phyloP scores from a whole-genome alignment of 2,888 invertebrate species.

The Amaurobius ferox region DNA sequence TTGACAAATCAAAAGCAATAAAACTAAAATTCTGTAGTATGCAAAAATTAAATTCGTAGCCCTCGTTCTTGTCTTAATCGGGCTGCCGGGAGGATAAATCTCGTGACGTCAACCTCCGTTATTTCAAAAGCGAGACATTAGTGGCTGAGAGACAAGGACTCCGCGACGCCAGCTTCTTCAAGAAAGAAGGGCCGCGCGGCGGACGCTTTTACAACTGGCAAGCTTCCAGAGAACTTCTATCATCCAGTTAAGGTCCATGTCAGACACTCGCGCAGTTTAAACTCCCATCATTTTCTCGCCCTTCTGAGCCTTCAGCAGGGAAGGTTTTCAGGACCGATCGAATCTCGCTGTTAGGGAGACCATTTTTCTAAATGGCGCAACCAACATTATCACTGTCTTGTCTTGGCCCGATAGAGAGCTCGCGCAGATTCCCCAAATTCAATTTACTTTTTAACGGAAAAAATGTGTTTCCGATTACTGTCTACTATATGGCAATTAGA shows the following conservation, averaged over 20 bases:
- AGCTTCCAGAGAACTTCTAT: slow-evolving; percentile 68
- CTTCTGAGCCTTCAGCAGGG: slow-evolving; percentile 38
- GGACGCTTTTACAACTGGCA: slow-evolving; percentile 53
- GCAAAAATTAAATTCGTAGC: slow-evolving; percentile 33
- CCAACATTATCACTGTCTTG: slow-evolving; percentile 70
- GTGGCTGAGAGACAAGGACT: slow-evolving; percentile 64
- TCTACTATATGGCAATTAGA: too few relatives aligned
- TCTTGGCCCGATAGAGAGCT: slow-evolving; percentile 63
- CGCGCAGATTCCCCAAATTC: slow-evolving; percentile 63
- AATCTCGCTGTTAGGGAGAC: slow-evolving; percentile 61
- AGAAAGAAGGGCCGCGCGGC: slow-evolving; percentile 30
- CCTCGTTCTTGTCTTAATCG: slow-evolving; percentile 56
- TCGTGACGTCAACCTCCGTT: slow-evolving; percentile 56
- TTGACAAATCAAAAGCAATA: too few relatives aligned
- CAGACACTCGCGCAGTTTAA: slow-evolving; percentile 71
- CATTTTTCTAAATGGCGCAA: slow-evolving; percentile 58
- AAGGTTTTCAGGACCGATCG: slow-evolving; percentile 64
- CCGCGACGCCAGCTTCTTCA: slow-evolving; percentile 59
- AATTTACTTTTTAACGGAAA: slow-evolving; percentile 42
- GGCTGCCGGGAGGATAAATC: slow-evolving; percentile 44
- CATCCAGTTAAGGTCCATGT: slow-evolving; percentile 72
- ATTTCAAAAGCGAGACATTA: slow-evolving; percentile 69
- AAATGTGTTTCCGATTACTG: too few relatives aligned
- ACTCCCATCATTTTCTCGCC: slow-evolving; percentile 70
- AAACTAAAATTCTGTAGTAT: slow-evolving; percentile 2